Percentiles rank a stretch among this genome's conserved stretches.
These are phyloP conservation scores for Stenotaenia linearis DNA, from an alignment of 2,888 invertebrate genomes.

Conservation along the genomic window DNA sequence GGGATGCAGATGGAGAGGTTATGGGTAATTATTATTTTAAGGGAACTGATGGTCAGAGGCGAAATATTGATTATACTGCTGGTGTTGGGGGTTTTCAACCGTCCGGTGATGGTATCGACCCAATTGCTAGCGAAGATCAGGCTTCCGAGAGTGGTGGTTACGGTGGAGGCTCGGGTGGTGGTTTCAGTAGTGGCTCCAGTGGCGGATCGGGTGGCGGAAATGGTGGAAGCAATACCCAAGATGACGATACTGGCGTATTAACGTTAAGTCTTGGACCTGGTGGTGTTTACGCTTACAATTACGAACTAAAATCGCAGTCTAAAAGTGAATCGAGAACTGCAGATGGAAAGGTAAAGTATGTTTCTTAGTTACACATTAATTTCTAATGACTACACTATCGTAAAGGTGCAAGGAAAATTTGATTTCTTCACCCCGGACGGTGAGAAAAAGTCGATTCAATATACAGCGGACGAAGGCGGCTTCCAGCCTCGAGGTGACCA, in stretches of 20 bases:
- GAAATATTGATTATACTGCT: not conserved
- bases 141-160: no score
- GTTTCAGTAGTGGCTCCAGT: not conserved
- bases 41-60: not conserved
- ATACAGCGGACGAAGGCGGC: constrained; percentile 69
- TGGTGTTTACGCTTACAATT: constrained; percentile 8
- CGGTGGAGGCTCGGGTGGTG: not conserved
- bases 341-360: not conserved
- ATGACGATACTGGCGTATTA: not conserved
- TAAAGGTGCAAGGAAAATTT: constrained; percentile 33
- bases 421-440: constrained; percentile 68
- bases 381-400: not conserved
- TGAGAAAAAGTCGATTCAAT: constrained; percentile 57
- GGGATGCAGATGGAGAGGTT: not conserved
- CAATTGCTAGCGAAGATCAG: not conserved
- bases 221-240: not conserved
- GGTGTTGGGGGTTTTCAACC: constrained; percentile 24
- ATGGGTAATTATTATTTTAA: constrained; percentile 52
- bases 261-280: not conserved
- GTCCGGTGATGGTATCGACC: not conserved
- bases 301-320: not conserved
- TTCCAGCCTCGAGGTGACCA: constrained; percentile 51
- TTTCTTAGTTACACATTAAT: no score
- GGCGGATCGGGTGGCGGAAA: not conserved
- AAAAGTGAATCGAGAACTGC: constrained; percentile 7